Percentiles rank a stretch among this genome's conserved stretches.
These are phyloP conservation scores for Diglossa cyanea DNA, from an alignment of 2,797 vertebrate species.

Conservation along the genomic window DNA sequence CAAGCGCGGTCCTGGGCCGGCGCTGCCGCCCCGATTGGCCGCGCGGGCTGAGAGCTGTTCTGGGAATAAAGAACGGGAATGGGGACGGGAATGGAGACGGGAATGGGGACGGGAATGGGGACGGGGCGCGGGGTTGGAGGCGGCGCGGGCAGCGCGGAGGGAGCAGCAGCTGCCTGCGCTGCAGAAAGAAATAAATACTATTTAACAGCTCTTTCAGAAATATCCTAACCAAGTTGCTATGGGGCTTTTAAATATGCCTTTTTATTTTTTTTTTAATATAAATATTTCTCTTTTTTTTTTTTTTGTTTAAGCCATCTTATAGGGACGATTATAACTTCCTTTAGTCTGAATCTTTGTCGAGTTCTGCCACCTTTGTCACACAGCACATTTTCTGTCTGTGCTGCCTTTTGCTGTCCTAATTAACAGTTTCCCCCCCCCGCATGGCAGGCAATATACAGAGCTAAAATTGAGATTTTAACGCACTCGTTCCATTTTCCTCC, in stretches of 20 bases:
- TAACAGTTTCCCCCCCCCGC: slow-evolving; percentile 47
- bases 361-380: slow-evolving; percentile 60
- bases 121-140: not conserved
- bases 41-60: slow-evolving; percentile 65
- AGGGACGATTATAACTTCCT: not conserved
- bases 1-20: slow-evolving; percentile 72
- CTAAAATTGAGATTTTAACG: slow-evolving; percentile 44
- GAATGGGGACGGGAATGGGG: not conserved
- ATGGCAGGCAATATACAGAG: slow-evolving; percentile 13
- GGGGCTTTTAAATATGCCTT: not conserved
- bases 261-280: not conserved
- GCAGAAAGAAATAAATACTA: not conserved
- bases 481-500: not conserved
- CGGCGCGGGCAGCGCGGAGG: not conserved
- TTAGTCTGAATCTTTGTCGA: not conserved
- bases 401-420: slow-evolving; percentile 57
- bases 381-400: slow-evolving; percentile 27
- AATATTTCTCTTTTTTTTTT: not conserved
- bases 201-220: not conserved
- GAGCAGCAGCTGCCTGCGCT: slow-evolving; percentile 2
- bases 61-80: slow-evolving; percentile 68
- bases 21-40: slow-evolving; percentile 77
- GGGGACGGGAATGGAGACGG: not conserved
- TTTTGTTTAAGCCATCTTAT: not conserved
- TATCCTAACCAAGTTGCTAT: not conserved